Evolutionary conservation across 2,797 vertebrate genomes (phyloP).

Genomic region (Danio aesculapii): DNA sequence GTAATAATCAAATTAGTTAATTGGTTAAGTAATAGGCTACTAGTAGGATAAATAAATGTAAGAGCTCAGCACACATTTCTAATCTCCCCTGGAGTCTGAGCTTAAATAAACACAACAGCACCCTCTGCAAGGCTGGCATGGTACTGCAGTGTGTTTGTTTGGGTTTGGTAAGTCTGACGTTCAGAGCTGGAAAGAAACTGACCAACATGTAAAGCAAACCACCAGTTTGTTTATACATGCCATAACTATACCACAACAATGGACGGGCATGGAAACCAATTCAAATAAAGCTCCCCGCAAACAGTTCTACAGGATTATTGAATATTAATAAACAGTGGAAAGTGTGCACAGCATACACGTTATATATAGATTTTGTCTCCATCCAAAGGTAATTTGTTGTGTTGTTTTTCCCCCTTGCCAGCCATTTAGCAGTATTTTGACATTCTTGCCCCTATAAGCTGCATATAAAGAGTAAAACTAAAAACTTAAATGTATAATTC

Average conservation of each 20-base stretch:
- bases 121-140: slow-evolving; percentile 31
- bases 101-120: slow-evolving; percentile 26
- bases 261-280: not conserved
- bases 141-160: not conserved
- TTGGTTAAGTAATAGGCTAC: too few relatives aligned
- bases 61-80: not conserved
- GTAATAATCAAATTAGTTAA: too few relatives aligned
- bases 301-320: not conserved
- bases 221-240: not conserved
- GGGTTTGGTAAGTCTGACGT: not conserved
- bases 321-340: not conserved
- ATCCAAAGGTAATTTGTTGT: not conserved
- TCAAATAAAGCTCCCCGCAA: not conserved
- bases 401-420: not conserved
- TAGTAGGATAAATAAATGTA: too few relatives aligned
- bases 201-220: slow-evolving; percentile 10
- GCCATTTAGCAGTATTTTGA: not conserved
- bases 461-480: too few relatives aligned
- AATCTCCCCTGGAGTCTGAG: not conserved
- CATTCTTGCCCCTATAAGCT: too few relatives aligned
- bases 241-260: not conserved
- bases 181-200: not conserved
- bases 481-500: too few relatives aligned
- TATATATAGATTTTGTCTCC: not conserved
- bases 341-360: not conserved